Evolutionary conservation across 2,797 vertebrate genomes (phyloP), one percentile per base, ranked within the genome.

Genomic region (Acanthis flammea): DNA sequence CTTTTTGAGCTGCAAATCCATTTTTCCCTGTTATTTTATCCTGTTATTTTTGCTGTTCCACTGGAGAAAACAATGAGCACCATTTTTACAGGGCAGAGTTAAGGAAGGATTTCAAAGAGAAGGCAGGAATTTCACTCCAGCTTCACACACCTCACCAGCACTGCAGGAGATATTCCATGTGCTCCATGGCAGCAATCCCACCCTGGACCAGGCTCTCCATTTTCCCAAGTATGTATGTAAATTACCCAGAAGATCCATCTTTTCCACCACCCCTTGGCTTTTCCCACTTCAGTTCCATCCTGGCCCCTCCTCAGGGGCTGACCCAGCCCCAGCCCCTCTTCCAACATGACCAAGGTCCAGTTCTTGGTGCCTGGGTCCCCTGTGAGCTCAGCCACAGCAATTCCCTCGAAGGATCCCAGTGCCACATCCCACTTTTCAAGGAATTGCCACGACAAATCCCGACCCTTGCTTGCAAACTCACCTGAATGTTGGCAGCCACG

Each of bases 401-500:
- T 5, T 66, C 45, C 86, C 81, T 13, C 1, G 0, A 18, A 74
- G 37, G 58, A 33, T 21, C 47, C 31, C 48, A 19, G n/a, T 0
- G 1, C 58, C 17, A 3, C 53, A 57, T 51, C 54, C n/a, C 28
- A 2, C 9, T 24, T 57, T 50, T 54, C 14, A 19, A 13, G 41
- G 44, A 48, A 35, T 7, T 37, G 6, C 7, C 28, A 2, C 0
- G 9, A 16, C 3, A 9, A 50, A 15, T 45, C 60, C 12, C 5
- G 5, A 13, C 12, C 28, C 7, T 15, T 13, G 41, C 21, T 0
- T 39, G 33, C 33, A 57, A 70, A 30, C 16, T 27, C 47, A 53
- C 70, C 30, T 7, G 45, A 31, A 21, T 2, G 1, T 1, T 12
- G 15, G 6, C n/a, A 28, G 24, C 3, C 47, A n/a, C 8, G 2